Base-by-base conservation (phyloP, 2,888 invertebrate genomes). In the Campoletis raptor region DNA sequence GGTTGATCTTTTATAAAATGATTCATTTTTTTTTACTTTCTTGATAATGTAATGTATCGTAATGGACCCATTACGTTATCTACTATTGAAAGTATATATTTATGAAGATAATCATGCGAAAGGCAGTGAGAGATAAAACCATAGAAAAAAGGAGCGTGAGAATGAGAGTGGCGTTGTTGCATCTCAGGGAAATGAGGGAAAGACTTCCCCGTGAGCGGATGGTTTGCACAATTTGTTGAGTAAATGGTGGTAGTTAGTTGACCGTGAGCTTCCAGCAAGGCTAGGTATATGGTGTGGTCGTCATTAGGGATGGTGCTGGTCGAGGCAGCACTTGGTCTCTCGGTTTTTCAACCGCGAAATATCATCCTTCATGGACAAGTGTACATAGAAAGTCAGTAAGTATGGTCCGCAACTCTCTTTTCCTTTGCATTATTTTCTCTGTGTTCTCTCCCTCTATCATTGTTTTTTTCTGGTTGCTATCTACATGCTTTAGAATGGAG, bases 241-340 rank as follows among this genome's bases (percentile, higher is more conserved):
- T 81, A 73, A 85, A 87, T 85, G 85, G 78, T 79, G 81, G 87
- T 87, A 82, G 83, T 78, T 82, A 73, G 84, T 84, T 85, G 70
- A 73, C 64, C 69, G 83, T 37, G 81, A 67, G 70, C 74, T 66
- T 73, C 69, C 70, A 78, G 54, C 70, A 37, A 77, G 77, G 85
- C 81, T 87, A 86, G 86, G 83, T 89, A 80, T 86, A 88, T 87
- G 85, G 81, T 66, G 81, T 69, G 81, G 61, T 67, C 83, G 87
- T 89, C 88, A 88, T 89, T 89, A 88, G 86, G 87, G 87, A 85
- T 81, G 64, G 64, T 45, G 73, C 81, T 72, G 81, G 73, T 61
- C 83, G 69, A 40, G 18, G 15, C 21, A 36, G 37, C 72, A 54
- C 21, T 57, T 18, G 48, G 40, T 81, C 76, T 24, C 61, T 24